Evolutionary conservation across 2,888 invertebrate species (phyloP).

Genomic region (Perdita meconis): DNA sequence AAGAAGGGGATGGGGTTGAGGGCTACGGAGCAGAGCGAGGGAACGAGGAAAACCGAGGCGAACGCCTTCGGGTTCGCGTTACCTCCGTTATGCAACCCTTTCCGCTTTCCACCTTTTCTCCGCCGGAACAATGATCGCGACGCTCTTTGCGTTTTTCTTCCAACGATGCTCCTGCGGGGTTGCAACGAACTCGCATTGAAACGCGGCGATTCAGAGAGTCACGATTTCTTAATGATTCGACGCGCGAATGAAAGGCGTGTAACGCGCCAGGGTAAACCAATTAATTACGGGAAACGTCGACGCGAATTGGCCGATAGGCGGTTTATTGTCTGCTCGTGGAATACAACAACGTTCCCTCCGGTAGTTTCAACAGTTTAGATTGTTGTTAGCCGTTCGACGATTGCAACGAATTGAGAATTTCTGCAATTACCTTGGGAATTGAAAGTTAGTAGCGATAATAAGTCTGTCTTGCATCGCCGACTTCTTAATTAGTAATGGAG

Average conservation of each 20-base stretch:
- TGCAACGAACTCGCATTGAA: constrained; percentile 12
- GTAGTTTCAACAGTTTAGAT: too few relatives aligned
- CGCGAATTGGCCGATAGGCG: neutral
- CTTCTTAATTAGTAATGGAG: neutral
- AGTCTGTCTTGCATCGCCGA: neutral
- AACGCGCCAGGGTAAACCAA: neutral
- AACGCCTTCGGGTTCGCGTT: neutral
- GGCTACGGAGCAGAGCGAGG: neutral
- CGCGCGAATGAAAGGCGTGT: constrained; percentile 19
- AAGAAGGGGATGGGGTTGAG: too few relatives aligned
- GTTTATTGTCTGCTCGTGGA: constrained; percentile 22
- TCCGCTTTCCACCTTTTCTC: neutral
- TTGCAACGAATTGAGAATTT: too few relatives aligned
- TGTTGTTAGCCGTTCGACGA: too few relatives aligned
- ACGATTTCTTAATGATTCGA: constrained; percentile 1
- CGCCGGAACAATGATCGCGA: constrained; percentile 29
- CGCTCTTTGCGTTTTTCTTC: neutral
- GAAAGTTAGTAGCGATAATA: neutral
- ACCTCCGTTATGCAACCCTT: neutral
- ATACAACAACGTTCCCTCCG: too few relatives aligned
- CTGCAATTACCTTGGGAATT: too few relatives aligned
- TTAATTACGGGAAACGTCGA: constrained; percentile 17
- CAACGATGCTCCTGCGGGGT: neutral
- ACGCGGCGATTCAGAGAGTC: neutral
- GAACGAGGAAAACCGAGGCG: neutral